Evolutionary conservation across 1,140 invertebrate species (phyloP).

Genomic region (Pollicipes pollicipes): DNA sequence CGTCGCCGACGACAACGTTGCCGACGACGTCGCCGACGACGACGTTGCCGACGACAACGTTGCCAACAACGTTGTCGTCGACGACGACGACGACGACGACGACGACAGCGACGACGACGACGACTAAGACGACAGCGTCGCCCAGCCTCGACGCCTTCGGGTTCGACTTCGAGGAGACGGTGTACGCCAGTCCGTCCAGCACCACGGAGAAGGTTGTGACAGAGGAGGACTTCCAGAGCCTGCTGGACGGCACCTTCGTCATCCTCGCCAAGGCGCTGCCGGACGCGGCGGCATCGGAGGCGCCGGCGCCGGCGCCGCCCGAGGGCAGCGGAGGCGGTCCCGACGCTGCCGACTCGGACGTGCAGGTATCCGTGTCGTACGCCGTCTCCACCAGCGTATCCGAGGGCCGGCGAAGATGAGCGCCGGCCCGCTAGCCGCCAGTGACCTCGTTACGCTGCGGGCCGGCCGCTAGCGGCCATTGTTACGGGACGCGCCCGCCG

Average conservation of each 20-base stretch:
- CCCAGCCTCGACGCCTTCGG: background rate
- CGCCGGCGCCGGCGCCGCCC: too few relatives aligned
- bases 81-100: too few relatives aligned
- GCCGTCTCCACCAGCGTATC: background rate
- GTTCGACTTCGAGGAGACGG: constrained; percentile 3
- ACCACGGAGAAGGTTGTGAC: background rate
- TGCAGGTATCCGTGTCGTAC: background rate
- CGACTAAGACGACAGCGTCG: background rate
- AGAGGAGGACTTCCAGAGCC: background rate
- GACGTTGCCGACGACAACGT: too few relatives aligned
- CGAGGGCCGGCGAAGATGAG: background rate
- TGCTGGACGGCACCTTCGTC: background rate
- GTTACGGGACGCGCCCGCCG: background rate
- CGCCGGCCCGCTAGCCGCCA: too few relatives aligned
- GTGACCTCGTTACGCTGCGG: background rate
- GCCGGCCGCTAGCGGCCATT: background rate
- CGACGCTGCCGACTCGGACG: background rate
- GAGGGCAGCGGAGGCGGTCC: background rate
- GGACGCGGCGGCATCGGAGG: background rate
- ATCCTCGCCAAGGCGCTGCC: background rate
- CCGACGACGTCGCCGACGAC: too few relatives aligned
- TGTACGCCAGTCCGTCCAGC: background rate
- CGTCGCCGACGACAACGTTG: too few relatives aligned
- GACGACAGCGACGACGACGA: too few relatives aligned
- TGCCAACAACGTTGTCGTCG: too few relatives aligned